Evolutionary conservation across 2,797 vertebrate genomes (phyloP).

Genomic region (Falco rusticolus): DNA sequence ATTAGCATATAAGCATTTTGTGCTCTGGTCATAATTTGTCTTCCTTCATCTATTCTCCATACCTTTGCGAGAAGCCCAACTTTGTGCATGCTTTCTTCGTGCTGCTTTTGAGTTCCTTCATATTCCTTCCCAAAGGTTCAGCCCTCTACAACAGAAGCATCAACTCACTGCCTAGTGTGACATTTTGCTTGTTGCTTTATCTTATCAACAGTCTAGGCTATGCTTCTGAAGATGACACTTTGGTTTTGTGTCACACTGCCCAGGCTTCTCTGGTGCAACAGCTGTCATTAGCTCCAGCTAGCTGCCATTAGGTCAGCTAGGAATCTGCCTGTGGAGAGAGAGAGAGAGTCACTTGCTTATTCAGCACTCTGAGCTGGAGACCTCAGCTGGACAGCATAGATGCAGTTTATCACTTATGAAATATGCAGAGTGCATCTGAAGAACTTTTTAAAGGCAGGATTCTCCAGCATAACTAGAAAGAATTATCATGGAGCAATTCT

Average conservation of each 20-base stretch:
- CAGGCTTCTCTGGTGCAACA: neutral
- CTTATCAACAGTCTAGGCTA: too few species aligned
- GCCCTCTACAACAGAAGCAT: too few species aligned
- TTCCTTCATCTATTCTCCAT: neutral
- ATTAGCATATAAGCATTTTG: neutral
- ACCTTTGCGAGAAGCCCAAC: neutral
- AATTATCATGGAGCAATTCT: too few species aligned
- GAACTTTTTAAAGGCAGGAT: fast-evolving
- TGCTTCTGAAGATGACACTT: neutral
- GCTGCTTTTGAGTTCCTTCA: neutral
- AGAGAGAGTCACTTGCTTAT: neutral
- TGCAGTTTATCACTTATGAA: neutral
- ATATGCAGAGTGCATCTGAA: fast-evolving
- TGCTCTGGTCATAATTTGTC: neutral
- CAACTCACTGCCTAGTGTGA: neutral
- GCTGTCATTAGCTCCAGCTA: neutral
- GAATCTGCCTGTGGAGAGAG: neutral
- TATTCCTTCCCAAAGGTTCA: neutral
- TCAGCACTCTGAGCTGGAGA: neutral
- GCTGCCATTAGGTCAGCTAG: neutral
- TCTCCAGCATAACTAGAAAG: neutral
- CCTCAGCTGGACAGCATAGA: neutral
- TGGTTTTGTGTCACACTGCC: neutral
- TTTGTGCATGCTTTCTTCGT: neutral
- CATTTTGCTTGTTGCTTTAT: neutral